phyloP scores from a whole-genome alignment of 2,797 vertebrate genomes.

The Malurus leucopterus region DNA sequence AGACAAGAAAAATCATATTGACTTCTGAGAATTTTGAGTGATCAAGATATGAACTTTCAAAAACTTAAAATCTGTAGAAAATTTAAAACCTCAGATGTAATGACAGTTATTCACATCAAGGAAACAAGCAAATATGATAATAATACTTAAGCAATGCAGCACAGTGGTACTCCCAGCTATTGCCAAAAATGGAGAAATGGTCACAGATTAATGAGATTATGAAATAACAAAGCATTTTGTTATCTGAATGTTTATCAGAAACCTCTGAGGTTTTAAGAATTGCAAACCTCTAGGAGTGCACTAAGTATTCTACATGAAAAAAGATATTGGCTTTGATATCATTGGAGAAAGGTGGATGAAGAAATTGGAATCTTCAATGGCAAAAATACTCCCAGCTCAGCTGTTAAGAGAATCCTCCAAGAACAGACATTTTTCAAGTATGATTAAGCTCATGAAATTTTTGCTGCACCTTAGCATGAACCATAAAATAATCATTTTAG shows the following conservation, averaged over 20 bases:
- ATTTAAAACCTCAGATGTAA: background rate
- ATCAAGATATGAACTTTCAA: background rate
- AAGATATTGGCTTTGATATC: background rate
- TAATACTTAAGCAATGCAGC: background rate
- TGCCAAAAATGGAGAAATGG: background rate
- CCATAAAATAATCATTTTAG: background rate
- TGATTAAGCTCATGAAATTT: background rate
- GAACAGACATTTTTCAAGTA: background rate
- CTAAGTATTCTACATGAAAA: slow-evolving; percentile 14
- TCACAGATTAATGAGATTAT: slow-evolving; percentile 46
- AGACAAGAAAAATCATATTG: background rate
- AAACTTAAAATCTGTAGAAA: background rate
- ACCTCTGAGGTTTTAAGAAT: slow-evolving; percentile 27
- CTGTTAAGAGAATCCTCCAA: background rate
- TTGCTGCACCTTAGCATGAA: background rate
- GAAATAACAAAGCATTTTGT: slow-evolving; percentile 27
- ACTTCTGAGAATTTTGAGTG: background rate
- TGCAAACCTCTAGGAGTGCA: background rate
- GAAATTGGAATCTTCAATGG: background rate
- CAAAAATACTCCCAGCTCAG: slow-evolving; percentile 14
- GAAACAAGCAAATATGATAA: background rate
- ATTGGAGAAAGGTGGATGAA: background rate
- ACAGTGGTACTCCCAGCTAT: background rate
- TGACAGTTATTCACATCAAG: background rate
- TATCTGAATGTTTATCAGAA: slow-evolving; percentile 52